Base-by-base conservation (phyloP, 2,797 vertebrate species). In the Cuniculus paca region DNA sequence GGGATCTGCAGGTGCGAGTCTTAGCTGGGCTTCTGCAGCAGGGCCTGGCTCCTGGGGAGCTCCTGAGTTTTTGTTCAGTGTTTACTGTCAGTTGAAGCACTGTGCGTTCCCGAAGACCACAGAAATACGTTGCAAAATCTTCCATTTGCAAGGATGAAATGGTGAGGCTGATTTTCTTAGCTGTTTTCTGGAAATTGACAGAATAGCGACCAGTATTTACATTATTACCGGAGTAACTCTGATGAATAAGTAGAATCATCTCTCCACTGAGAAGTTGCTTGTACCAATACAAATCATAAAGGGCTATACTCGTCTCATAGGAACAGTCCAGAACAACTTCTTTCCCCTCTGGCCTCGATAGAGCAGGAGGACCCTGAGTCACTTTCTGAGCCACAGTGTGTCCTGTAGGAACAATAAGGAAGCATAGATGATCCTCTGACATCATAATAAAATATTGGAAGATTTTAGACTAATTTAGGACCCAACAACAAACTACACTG, bases 121-220 rank as follows among this genome's bases (percentile, higher is more conserved):
- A 98, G 90, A 96, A 95, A 26, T 97, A 97, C 1, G 5, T 93
- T 5, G 42, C 96, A 48, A 95, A 94, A 52, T 98, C 97, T 54
- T 70, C 8, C 0, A 79, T 12, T 10, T 68, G 34, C 31, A 95
- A n/a, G 20, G 48, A 0, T 77, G 92, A 91, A 74, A 97, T 95
- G 14, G 24, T 94, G 58, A 98, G 56, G 4, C 42, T 65, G 68
- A 96, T 74, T 45, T 19, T 93, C 28, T 90, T 94, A 20, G 1
- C 10, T n/a, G 5, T 11, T 65, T 12, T 77, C 70, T 86, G 5
- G 12, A 98, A 83, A 28, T 42, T 8, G 45, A 84, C 1, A 22
- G 87, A 87, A 81, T 96, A 98, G 45, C 50, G 65, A 6, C 36
- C 31, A 0, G 28, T 4, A 1, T 7, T 79, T 93, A 17, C 2